Evolutionary conservation across 2,113 vertebrate species (phyloP).

Genomic region (Rhodinocichla rosea): DNA sequence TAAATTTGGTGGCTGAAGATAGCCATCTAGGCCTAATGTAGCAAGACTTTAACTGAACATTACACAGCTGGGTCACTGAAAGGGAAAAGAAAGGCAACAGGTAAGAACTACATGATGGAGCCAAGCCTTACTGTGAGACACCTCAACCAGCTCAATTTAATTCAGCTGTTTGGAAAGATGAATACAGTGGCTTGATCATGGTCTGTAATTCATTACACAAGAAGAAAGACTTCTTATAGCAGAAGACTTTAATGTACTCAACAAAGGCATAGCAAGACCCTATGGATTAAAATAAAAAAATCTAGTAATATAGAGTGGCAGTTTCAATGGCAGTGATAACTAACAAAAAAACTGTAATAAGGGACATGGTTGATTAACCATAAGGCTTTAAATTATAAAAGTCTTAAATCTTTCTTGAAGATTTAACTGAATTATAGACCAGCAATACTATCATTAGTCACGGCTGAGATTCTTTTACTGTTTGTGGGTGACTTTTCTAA

Average conservation of each 20-base stretch:
- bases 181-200: neutral
- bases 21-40: neutral
- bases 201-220: neutral
- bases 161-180: neutral
- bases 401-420: slow-evolving; percentile 17
- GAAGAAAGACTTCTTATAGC: neutral
- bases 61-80: neutral
- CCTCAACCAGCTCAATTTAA: neutral
- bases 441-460: slow-evolving; percentile 32
- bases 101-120: neutral
- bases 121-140: neutral
- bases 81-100: neutral
- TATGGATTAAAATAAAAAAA: neutral
- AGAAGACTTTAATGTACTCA: neutral
- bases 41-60: neutral
- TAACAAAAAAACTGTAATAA: neutral
- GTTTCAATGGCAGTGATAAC: slow-evolving; percentile 12
- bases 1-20: neutral
- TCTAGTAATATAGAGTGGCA: neutral
- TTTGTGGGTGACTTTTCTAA: slow-evolving; percentile 49
- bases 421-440: slow-evolving; percentile 19
- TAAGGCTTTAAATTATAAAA: slow-evolving; percentile 7
- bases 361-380: neutral
- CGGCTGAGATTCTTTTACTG: neutral
- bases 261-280: neutral